Conservation (phyloP, 2,113 vertebrate species). For the Talpa occidentalis region DNA sequence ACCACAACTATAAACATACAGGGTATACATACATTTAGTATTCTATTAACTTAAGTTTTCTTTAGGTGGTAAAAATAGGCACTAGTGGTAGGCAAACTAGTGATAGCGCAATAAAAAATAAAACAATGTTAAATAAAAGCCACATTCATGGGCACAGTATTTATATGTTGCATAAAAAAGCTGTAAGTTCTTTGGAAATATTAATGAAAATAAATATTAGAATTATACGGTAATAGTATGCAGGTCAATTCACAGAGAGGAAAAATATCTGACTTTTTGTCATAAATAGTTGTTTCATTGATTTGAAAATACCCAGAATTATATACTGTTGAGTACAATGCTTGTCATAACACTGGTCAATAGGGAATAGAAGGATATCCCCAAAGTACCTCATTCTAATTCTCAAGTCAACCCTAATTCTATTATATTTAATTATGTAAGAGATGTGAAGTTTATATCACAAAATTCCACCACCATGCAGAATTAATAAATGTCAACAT, state of each 20-base stretch:
- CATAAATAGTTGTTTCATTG: not conserved
- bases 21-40: not conserved
- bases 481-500: constrained; percentile 41
- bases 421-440: not conserved
- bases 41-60: not conserved
- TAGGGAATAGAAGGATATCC: not conserved
- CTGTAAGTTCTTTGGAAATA: not conserved
- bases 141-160: not conserved
- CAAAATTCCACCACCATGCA: not conserved
- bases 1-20: not conserved
- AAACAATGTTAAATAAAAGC: not conserved
- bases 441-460: not conserved
- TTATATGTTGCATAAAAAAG: too few relatives aligned
- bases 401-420: not conserved
- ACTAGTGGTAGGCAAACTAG: not conserved
- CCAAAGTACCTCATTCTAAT: not conserved
- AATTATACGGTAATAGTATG: not conserved
- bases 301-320: not conserved
- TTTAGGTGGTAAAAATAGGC: not conserved
- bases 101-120: too few relatives aligned
- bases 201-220: not conserved
- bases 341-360: not conserved
- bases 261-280: not conserved
- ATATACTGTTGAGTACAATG: not conserved
- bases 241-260: not conserved